phyloP scores from a whole-genome alignment of 2,888 invertebrate species.

The Drosophila pseudotalamancana region DNA sequence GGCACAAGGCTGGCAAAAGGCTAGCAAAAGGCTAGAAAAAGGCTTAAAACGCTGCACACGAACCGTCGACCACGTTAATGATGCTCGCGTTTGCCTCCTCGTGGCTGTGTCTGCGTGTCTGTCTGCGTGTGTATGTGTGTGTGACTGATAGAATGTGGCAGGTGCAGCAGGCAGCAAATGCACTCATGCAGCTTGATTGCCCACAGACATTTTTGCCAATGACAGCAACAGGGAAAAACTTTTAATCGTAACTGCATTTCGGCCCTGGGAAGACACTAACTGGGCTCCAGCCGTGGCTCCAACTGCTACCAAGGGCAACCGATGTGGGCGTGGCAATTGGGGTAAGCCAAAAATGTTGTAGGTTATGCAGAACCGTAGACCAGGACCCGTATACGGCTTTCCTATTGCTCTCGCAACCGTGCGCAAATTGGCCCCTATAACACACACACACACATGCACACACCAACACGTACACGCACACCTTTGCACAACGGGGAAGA shows the following conservation, averaged over 20 bases:
- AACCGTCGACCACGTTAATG: slow-evolving; percentile 59
- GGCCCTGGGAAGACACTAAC: slow-evolving; percentile 20
- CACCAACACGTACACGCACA: neutral
- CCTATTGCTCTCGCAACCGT: slow-evolving; percentile 9
- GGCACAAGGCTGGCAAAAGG: slow-evolving; percentile 8
- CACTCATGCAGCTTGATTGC: slow-evolving; percentile 79
- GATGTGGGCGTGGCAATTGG: neutral
- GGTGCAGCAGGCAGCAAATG: slow-evolving; percentile 52
- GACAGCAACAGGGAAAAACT: slow-evolving; percentile 55
- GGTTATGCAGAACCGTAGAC: slow-evolving; percentile 7
- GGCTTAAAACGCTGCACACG: slow-evolving; percentile 14
- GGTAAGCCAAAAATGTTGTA: slow-evolving; percentile 12
- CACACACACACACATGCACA: neutral
- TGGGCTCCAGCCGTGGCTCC: slow-evolving; percentile 1
- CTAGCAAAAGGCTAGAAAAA: neutral
- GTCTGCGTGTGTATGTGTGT: neutral
- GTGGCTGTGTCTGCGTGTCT: neutral
- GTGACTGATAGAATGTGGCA: slow-evolving; percentile 26
- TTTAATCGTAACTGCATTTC: slow-evolving; percentile 55
- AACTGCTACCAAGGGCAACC: slow-evolving; percentile 3
- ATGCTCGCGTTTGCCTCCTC: slow-evolving; percentile 53
- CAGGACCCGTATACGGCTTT: slow-evolving; percentile 11
- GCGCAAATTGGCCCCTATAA: slow-evolving; percentile 38
- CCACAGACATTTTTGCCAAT: slow-evolving; percentile 65
- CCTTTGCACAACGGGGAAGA: neutral